Evolutionary conservation across 2,113 vertebrate genomes (phyloP).

Genomic region (Caretta caretta): DNA sequence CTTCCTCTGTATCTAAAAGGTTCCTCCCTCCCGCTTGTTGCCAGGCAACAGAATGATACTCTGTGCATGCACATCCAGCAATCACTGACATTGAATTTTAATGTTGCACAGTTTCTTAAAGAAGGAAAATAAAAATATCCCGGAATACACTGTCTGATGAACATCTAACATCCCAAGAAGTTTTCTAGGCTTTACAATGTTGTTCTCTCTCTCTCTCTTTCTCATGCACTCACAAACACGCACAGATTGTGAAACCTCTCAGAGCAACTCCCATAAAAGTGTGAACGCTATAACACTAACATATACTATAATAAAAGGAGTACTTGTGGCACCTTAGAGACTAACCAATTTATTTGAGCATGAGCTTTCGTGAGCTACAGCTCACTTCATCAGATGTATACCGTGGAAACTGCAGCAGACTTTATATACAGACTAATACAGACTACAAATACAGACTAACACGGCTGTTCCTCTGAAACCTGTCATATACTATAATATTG

Average conservation of each 20-base stretch:
- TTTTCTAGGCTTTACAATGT: conserved; percentile 25
- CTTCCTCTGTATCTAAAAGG: conserved; percentile 45
- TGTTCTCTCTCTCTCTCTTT: background rate
- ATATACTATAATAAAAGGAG: conserved; percentile 25
- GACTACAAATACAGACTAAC: too few relatives aligned
- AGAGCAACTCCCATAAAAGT: conserved; percentile 34
- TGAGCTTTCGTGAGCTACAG: too few relatives aligned
- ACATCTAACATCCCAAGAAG: conserved; percentile 39
- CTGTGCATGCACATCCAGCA: conserved; percentile 68
- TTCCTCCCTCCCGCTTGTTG: conserved; percentile 72
- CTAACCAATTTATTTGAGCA: too few relatives aligned
- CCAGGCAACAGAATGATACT: conserved; percentile 77
- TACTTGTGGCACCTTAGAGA: too few relatives aligned
- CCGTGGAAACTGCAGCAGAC: too few relatives aligned
- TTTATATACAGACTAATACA: too few relatives aligned
- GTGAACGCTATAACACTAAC: conserved; percentile 35
- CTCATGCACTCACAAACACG: background rate
- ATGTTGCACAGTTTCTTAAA: conserved; percentile 69
- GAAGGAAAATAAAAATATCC: conserved; percentile 63
- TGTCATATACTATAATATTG: conserved; percentile 21
- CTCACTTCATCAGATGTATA: too few relatives aligned
- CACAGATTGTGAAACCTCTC: conserved; percentile 5
- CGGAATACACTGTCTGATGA: conserved; percentile 39
- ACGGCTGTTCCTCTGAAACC: too few relatives aligned
- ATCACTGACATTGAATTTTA: conserved; percentile 72